Conservation (phyloP, 1,140 invertebrate genomes). For the Cataglyphis hispanica region DNA sequence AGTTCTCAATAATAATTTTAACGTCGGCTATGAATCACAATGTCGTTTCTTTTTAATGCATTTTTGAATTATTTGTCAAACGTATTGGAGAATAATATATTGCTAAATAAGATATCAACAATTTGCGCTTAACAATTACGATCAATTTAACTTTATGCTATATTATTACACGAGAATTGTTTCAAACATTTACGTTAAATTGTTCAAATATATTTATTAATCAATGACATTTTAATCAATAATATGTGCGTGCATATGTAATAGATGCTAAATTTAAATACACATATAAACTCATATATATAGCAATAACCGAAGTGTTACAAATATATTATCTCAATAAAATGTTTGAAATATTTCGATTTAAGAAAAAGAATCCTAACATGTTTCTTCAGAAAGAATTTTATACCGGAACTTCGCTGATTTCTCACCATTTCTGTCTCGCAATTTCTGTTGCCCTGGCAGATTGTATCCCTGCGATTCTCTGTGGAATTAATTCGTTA, state of each 20-base stretch:
- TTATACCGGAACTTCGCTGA: conserved; percentile 43
- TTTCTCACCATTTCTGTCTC: conserved; percentile 35
- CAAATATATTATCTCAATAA: conserved; percentile 7
- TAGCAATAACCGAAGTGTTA: too few relatives aligned
- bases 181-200: conserved; percentile 17
- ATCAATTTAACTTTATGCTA: background rate
- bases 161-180: background rate
- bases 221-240: conserved; percentile 12
- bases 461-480: conserved; percentile 5
- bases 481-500: conserved; percentile 60
- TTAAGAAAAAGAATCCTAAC: conserved; percentile 14
- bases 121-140: background rate
- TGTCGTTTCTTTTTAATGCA: conserved; percentile 9
- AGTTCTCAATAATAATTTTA: conserved; percentile 57
- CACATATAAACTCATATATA: background rate
- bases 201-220: background rate
- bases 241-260: background rate
- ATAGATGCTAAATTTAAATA: background rate
- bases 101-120: conserved; percentile 11
- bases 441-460: background rate
- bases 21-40: conserved; percentile 15
- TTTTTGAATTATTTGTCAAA: conserved; percentile 58
- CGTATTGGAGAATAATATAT: conserved; percentile 9
- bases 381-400: conserved; percentile 35
- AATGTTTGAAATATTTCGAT: background rate